phyloP scores from a whole-genome alignment of 2,797 vertebrate genomes.

The Meda fulgida region DNA sequence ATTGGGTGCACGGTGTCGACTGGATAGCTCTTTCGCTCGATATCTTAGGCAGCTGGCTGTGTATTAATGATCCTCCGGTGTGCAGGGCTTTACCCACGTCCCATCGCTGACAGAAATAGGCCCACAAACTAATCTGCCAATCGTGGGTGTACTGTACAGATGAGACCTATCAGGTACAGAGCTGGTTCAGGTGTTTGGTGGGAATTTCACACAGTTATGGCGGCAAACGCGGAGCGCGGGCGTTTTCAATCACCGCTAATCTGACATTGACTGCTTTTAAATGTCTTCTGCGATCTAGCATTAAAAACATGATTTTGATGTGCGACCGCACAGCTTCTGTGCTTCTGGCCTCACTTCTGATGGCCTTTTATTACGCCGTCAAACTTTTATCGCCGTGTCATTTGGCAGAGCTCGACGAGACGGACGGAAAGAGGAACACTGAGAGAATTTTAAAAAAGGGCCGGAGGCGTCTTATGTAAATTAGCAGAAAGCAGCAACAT shows the following conservation, averaged over 20 bases:
- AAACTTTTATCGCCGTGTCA: slow-evolving; percentile 30
- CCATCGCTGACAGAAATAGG: slow-evolving; percentile 15
- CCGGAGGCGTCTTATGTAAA: background rate
- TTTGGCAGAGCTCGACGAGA: slow-evolving; percentile 12
- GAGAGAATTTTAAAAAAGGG: slow-evolving; percentile 16
- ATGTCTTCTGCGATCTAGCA: slow-evolving; percentile 7
- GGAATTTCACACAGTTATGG: background rate
- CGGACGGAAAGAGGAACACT: background rate
- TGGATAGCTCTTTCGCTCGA: slow-evolving; percentile 40
- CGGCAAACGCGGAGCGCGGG: too few species aligned
- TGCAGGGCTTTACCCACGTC: background rate
- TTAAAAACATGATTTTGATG: slow-evolving; percentile 26
- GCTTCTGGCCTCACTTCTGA: slow-evolving; percentile 22
- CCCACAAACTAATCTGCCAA: slow-evolving; percentile 1
- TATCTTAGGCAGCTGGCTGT: slow-evolving; percentile 33
- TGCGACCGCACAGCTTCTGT: background rate
- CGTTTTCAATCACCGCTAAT: slow-evolving; percentile 18
- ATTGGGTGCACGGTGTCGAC: slow-evolving; percentile 18
- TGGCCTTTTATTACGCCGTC: slow-evolving; percentile 24
- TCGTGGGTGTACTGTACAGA: background rate
- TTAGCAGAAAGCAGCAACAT: background rate
- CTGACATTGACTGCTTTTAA: slow-evolving; percentile 33
- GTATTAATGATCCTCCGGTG: slow-evolving; percentile 42
- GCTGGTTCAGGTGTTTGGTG: background rate
- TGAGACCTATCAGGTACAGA: background rate